Base-by-base conservation (phyloP, 2,888 invertebrate species). In the Lithosia quadra region DNA sequence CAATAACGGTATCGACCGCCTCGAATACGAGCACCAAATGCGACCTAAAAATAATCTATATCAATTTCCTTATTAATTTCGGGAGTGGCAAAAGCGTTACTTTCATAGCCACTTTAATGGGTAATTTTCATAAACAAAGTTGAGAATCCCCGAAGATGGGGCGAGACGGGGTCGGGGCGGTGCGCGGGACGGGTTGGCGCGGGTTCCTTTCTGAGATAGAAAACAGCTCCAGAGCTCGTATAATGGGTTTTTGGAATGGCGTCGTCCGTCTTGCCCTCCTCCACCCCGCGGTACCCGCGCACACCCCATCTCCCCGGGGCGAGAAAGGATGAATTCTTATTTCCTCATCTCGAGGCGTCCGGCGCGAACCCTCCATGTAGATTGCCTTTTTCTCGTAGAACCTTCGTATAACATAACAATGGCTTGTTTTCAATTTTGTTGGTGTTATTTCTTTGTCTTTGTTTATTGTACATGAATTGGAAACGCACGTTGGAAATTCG, bases 201-300 rank as follows among this genome's bases (percentile, higher is more conserved):
- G 90, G 88, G 89, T 94, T 95, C 93, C 89, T 90, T 90, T 92
- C 92, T 94, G 91, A 95, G 90, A 91, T 92, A 94, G 92, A 95
- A 95, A 95, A 96, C 96, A 96, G 96, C 95, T 95, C 95, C 93
- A 91, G 95, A 93, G 96, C 95, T 96, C 95, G 96, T 96, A 96
- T 96, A 96, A 96, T 96, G 96, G 96, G 95, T 96, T 96, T 96
- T 95, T 95, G 96, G 96, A 96, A 96, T 96, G 96, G 96, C 96
- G 95, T 96, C 96, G 96, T 96, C 96, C 96, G 95, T 96, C 96
- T 96, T 96, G 92, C 89, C 84, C 85, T 86, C 81, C 82, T 82
- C 81, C 83, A n/a, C 83, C 83, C 83, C 81, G 79, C 77, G 76
- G 78, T 76, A 75, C 83, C 76, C 80, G 73, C 67, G 63, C 36